Percentiles rank a stretch among this genome's conserved stretches.
Conservation (phyloP, 2,113 vertebrate genomes). For the Misgurnus anguillicaudatus region DNA sequence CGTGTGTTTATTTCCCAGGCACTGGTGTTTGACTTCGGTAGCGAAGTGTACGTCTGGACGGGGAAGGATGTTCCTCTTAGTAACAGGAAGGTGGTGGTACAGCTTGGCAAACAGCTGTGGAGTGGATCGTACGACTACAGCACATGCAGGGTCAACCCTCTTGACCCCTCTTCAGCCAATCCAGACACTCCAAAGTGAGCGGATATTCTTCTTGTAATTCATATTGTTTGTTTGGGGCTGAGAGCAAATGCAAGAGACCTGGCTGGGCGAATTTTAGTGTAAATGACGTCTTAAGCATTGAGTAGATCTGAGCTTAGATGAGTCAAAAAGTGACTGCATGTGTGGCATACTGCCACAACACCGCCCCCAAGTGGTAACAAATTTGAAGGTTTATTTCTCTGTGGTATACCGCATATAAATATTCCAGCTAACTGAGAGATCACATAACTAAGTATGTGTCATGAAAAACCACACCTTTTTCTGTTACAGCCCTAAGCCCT, state of each 20-base stretch:
- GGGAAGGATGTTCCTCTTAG: constrained; percentile 78
- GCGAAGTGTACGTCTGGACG: constrained; percentile 80
- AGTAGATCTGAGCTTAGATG: not conserved
- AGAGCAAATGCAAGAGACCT: not conserved
- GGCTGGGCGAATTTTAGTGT: not conserved
- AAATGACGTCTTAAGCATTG: not conserved
- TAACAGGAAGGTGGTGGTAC: constrained; percentile 77
- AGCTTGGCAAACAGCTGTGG: constrained; percentile 79
- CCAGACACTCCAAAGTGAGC: constrained; percentile 71
- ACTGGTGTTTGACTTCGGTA: constrained; percentile 80
- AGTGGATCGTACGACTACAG: constrained; percentile 75
- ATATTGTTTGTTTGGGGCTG: not conserved
- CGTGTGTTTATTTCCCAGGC: constrained; percentile 61
- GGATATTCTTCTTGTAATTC: constrained; percentile 33
- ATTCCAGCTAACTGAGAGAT: too few relatives aligned
- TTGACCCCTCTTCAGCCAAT: constrained; percentile 69
- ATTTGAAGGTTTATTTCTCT: too few relatives aligned
- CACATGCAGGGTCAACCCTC: constrained; percentile 74
- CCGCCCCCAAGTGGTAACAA: constrained; percentile 34
- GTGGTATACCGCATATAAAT: too few relatives aligned
- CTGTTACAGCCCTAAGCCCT: too few relatives aligned
- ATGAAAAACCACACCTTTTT: too few relatives aligned
- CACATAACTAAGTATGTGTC: too few relatives aligned
- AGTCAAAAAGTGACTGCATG: not conserved
- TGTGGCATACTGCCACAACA: not conserved